Evolutionary conservation across 2,113 vertebrate genomes (phyloP), one percentile per base, ranked within the genome.

Genomic region (Conger conger): DNA sequence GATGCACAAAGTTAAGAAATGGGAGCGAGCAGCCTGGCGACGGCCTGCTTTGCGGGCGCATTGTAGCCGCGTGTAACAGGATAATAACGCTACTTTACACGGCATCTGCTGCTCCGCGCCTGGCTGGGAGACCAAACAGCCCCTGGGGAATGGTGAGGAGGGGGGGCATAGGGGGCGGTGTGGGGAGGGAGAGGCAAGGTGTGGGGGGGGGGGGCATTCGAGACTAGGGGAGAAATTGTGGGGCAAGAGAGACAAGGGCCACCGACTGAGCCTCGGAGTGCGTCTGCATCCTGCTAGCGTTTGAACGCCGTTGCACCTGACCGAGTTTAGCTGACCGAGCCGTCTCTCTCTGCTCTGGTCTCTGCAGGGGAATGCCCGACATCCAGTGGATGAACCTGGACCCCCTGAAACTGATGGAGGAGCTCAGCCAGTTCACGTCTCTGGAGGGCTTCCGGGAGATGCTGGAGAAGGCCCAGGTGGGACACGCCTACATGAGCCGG

Each of bases 351-450:
- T 30, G 11, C 40, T 84, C 50, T 84, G 90, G 15, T 92, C 42
- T 90, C 2, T 7, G 1, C 92, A 99, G 98, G 82, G 98, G 98
- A 16, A 97, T 96, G 89, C 97, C 96, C 0, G 97, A 99, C 87
- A 99, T 99, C 92, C 97, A 99, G 89, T 99, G 98, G 98, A 98
- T 97, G 93, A 99, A 99, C 91, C 93, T 99, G 85, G 97, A 99
- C 86, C 98, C 98, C 16, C 91, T 99, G 89, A 97, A 97, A 90
- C 93, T 99, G 86, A 97, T 99, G 94, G 96, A 98, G 89, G 97
- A 99, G 88, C 92, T 99, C 82, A 97, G 98, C 90, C 97, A 98
- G 92, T 99, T 98, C 90, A 96, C 97, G 0, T 97, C 97, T 0
- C 92, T 99, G 27, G 98, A 99, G 90, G 97, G 97, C 87, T 99